Conservation (phyloP, 2,888 invertebrate genomes). For the Phortica okadai region DNA sequence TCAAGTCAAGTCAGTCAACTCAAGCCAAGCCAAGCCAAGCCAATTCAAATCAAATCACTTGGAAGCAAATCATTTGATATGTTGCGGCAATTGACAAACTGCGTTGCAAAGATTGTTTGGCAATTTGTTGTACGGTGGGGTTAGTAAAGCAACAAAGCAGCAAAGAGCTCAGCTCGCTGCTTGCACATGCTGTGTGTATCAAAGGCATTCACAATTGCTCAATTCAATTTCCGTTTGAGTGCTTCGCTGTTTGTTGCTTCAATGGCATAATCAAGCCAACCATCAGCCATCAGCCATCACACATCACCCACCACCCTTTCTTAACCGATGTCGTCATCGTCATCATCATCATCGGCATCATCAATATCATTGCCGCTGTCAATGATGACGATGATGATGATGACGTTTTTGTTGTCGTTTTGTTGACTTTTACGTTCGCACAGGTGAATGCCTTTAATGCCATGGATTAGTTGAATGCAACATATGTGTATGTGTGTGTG, state of each 20-base stretch:
- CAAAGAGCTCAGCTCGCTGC: not conserved
- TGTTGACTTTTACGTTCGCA: conserved; percentile 34
- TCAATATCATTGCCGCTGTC: not conserved
- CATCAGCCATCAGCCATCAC: too few species aligned
- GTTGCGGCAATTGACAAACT: conserved; percentile 69
- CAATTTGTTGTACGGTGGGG: not conserved
- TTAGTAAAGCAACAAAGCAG: too few species aligned
- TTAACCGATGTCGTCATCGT: not conserved
- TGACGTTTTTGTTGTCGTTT: not conserved
- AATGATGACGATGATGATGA: conserved; percentile 5
- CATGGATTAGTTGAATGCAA: conserved; percentile 54
- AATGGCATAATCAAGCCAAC: conserved; percentile 49
- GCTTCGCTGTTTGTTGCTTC: conserved; percentile 49
- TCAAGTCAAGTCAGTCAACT: conserved; percentile 29
- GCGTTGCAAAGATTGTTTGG: conserved; percentile 20
- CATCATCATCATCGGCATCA: not conserved
- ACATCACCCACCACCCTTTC: not conserved
- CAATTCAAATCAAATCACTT: conserved; percentile 74
- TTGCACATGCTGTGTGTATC: not conserved
- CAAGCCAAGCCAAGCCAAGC: conserved; percentile 60
- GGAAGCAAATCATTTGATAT: conserved; percentile 74
- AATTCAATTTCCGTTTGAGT: conserved; percentile 73
- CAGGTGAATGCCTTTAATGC: conserved; percentile 69
- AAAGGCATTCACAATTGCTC: conserved; percentile 65
- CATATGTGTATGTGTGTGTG: conserved; percentile 2